Evolutionary conservation across 2,888 invertebrate genomes (phyloP).

Genomic region (Barypeithes pellucidus): DNA sequence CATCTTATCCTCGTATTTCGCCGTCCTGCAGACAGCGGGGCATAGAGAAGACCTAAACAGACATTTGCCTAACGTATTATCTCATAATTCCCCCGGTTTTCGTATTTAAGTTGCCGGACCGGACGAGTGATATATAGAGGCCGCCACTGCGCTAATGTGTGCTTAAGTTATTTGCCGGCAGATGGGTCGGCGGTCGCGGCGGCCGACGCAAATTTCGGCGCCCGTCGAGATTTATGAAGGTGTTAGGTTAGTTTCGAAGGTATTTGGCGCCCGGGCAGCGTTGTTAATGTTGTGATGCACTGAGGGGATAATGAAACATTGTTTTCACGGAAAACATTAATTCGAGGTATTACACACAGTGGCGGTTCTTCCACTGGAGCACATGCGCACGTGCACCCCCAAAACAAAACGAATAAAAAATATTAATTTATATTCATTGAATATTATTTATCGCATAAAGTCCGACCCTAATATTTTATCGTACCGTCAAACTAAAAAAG

Average conservation of each 20-base stretch:
- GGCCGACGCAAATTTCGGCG: slow-evolving; percentile 54
- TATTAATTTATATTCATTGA: too few species aligned
- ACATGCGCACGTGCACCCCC: too few species aligned
- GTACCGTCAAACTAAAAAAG: too few species aligned
- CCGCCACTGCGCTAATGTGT: slow-evolving; percentile 66
- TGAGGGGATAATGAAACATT: slow-evolving; percentile 37
- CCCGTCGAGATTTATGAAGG: slow-evolving; percentile 53
- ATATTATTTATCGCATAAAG: too few species aligned
- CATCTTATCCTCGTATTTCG: slow-evolving; percentile 35
- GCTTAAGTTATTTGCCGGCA: slow-evolving; percentile 69
- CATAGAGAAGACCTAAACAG: slow-evolving; percentile 60
- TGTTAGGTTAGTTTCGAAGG: slow-evolving; percentile 50
- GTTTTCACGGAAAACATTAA: slow-evolving; percentile 15
- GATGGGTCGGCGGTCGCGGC: slow-evolving; percentile 62
- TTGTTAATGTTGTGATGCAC: slow-evolving; percentile 36
- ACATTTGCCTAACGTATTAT: slow-evolving; percentile 70
- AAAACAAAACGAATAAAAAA: too few species aligned
- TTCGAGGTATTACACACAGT: slow-evolving; percentile 19
- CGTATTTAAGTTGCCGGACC: slow-evolving; percentile 68
- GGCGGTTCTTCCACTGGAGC: too few species aligned
- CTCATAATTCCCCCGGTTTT: slow-evolving; percentile 68
- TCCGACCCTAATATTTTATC: too few species aligned
- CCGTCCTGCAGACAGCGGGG: slow-evolving; percentile 30
- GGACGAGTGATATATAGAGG: slow-evolving; percentile 66
- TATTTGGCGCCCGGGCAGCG: slow-evolving; percentile 21